Percentiles rank a stretch among this genome's conserved stretches.
Evolutionary conservation across 2,888 invertebrate genomes (phyloP).

Genomic region (Agrotis ipsilon): DNA sequence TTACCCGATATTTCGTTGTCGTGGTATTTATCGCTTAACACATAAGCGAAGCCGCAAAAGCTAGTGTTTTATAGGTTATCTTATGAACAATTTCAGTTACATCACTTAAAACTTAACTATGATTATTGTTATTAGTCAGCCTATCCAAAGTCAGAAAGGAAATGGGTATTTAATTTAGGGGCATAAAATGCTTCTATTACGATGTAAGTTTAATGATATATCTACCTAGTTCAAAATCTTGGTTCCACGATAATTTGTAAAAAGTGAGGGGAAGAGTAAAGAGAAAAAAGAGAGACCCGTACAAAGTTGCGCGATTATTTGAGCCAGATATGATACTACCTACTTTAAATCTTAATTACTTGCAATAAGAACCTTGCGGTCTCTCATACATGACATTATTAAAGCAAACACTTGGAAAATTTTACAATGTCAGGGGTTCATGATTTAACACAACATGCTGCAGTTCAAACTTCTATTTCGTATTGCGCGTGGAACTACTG

Average conservation of each 20-base stretch:
- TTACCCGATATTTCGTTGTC: too few relatives aligned
- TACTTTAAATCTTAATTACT: neutral
- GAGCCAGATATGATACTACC: neutral
- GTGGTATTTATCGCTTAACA: too few relatives aligned
- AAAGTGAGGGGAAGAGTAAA: too few relatives aligned
- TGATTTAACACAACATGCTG: neutral
- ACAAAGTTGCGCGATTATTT: too few relatives aligned
- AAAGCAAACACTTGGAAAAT: neutral
- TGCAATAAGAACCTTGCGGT: neutral
- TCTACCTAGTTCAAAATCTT: neutral
- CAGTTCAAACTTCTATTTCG: neutral
- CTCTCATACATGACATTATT: neutral
- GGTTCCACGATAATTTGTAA: neutral
- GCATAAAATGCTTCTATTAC: slow-evolving; percentile 20
- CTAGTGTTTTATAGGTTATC: too few relatives aligned
- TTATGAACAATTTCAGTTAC: neutral
- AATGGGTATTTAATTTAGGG: neutral
- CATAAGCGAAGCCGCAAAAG: too few relatives aligned
- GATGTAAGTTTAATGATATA: slow-evolving; percentile 14
- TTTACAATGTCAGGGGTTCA: neutral
- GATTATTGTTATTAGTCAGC: neutral
- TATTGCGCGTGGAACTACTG: too few relatives aligned
- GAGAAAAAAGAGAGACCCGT: neutral
- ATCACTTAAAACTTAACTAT: neutral
- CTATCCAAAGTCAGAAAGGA: neutral